phyloP scores from a whole-genome alignment of 2,113 vertebrate genomes.

The Mirounga angustirostris region DNA sequence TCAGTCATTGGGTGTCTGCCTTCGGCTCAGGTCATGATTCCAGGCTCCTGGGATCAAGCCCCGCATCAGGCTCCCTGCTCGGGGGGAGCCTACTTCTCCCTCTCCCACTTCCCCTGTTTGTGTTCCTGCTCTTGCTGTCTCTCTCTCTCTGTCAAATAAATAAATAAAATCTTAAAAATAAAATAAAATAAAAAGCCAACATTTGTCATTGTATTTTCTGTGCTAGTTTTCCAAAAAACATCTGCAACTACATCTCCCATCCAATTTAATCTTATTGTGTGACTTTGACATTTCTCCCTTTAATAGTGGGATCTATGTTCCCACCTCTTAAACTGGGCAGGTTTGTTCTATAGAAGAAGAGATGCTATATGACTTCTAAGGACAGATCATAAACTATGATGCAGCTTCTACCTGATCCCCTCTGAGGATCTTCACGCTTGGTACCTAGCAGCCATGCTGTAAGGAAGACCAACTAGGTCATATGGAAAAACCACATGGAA shows the following conservation, averaged over 20 bases:
- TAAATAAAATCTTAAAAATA: too few species aligned
- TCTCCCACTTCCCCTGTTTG: too few species aligned
- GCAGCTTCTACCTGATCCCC: not conserved
- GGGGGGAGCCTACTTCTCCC: too few species aligned
- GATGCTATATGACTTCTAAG: not conserved
- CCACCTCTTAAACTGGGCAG: not conserved
- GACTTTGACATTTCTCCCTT: not conserved
- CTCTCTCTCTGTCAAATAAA: too few species aligned
- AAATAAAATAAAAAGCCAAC: not conserved
- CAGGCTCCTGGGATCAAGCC: too few species aligned
- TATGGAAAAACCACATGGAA: not conserved
- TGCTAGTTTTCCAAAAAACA: conserved; percentile 20
- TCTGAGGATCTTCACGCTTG: not conserved
- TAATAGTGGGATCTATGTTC: not conserved
- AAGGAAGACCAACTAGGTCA: not conserved
- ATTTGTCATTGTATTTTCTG: not conserved
- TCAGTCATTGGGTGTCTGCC: too few species aligned
- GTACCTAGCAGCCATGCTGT: not conserved
- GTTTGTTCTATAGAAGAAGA: not conserved
- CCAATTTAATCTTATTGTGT: not conserved
- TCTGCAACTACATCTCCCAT: not conserved
- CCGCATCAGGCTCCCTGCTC: too few species aligned
- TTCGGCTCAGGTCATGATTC: too few species aligned
- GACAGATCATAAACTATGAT: not conserved
- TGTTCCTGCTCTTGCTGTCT: too few species aligned